A percentile compares a stretch with the other conserved stretches of the same genome.
Conservation (phyloP, 2,797 vertebrate species). For the Schizopygopsis malacanthus region DNA sequence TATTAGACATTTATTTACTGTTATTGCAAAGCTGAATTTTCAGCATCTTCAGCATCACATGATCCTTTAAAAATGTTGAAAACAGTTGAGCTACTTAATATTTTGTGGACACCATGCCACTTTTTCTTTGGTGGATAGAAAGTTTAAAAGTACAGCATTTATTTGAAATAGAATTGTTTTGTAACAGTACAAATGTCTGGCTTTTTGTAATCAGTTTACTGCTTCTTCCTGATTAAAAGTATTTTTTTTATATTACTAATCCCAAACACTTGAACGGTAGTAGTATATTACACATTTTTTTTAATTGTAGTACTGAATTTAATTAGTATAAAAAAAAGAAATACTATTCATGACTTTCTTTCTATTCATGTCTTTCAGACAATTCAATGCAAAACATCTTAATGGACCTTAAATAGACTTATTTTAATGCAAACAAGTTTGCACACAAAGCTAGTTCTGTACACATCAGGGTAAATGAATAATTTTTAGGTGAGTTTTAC, state of each 20-base stretch:
- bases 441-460: not conserved
- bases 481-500: slow-evolving; percentile 2
- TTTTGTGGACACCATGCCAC: not conserved
- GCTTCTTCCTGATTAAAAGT: not conserved
- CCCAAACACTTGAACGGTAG: not conserved
- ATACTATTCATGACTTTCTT: no score
- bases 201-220: not conserved
- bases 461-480: not conserved
- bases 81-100: not conserved
- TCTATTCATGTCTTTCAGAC: no score
- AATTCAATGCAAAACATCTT: not conserved
- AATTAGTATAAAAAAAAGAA: not conserved
- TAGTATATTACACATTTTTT: not conserved
- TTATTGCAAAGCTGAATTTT: not conserved
- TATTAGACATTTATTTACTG: not conserved
- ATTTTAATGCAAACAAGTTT: not conserved
- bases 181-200: no score
- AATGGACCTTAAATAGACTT: not conserved
- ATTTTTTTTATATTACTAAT: not conserved
- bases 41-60: not conserved
- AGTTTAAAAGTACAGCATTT: not conserved
- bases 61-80: not conserved
- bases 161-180: not conserved
- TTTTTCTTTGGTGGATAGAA: not conserved
- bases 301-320: not conserved